phyloP scores from a whole-genome alignment of 2,888 invertebrate species.

The Portevinia maculata region DNA sequence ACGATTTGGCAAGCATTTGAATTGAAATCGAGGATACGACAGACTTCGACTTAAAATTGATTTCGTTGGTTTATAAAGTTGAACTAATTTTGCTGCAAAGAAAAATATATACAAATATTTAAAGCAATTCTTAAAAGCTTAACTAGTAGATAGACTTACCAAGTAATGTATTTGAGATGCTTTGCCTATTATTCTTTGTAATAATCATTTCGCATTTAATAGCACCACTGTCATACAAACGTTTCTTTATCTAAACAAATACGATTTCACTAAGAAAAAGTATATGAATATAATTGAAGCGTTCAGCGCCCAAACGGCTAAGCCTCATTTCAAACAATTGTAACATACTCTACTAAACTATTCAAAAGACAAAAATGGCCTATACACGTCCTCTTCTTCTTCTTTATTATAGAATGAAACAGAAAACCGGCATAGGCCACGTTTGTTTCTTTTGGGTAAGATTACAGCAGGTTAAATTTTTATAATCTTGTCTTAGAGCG shows the following conservation, averaged over 20 bases:
- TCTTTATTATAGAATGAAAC: no score
- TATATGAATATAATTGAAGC: no score
- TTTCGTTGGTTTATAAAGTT: constrained; percentile 49
- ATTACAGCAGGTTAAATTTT: no score
- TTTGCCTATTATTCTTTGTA: constrained; percentile 25
- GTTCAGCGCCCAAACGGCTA: no score
- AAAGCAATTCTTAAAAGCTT: no score
- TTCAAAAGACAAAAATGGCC: no score
- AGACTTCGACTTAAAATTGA: constrained; percentile 8
- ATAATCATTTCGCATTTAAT: constrained; percentile 30
- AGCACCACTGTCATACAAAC: constrained; percentile 41
- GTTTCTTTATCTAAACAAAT: constrained; percentile 43
- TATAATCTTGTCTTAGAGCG: no score
- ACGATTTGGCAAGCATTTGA: constrained; percentile 33
- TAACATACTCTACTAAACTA: no score
- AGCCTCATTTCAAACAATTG: no score
- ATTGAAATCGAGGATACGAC: constrained; percentile 8
- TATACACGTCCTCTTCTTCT: no score
- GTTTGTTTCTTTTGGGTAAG: no score
- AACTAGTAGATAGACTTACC: constrained; percentile 24
- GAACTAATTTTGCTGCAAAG: constrained; percentile 35
- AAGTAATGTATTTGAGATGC: constrained; percentile 22
- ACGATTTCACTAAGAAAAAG: neutral
- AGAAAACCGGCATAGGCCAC: no score
- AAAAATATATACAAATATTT: neutral